A percentile compares a stretch with the other conserved stretches of the same genome.
These are phyloP conservation scores for Melanotaenia boesemani DNA, from an alignment of 2,797 vertebrate genomes.

Conservation along the genomic window DNA sequence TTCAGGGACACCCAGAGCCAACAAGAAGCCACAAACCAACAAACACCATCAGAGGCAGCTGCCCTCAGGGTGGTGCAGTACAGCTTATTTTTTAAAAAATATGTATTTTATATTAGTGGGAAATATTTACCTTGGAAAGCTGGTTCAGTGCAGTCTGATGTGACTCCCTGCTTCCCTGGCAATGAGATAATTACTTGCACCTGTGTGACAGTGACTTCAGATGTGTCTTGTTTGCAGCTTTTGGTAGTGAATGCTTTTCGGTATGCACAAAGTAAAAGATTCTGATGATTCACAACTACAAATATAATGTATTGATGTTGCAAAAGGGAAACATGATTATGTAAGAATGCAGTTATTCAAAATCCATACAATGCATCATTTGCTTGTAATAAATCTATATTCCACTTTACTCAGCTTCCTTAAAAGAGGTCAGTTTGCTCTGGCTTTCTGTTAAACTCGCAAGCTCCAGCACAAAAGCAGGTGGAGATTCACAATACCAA, in stretches of 20 bases:
- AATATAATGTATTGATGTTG: conserved; percentile 58
- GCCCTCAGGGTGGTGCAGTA: conserved; percentile 27
- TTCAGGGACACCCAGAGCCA: conserved; percentile 47
- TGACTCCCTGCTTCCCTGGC: not conserved
- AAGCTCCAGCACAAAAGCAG: conserved; percentile 4
- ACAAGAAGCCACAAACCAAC: conserved; percentile 26
- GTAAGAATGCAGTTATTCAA: conserved; percentile 56
- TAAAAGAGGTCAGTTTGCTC: not conserved
- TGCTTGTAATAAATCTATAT: conserved; percentile 44
- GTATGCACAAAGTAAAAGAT: not conserved
- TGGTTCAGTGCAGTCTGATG: not conserved
- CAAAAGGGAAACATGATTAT: conserved; percentile 43
- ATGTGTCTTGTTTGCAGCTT: not conserved
- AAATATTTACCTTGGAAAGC: not conserved
- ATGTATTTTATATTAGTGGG: conserved; percentile 1
- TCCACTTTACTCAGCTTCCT: conserved; percentile 16
- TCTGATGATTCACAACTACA: not conserved
- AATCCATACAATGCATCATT: conserved; percentile 56
- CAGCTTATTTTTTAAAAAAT: not conserved
- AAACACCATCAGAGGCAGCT: conserved; percentile 33
- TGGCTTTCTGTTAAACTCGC: not conserved
- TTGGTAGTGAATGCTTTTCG: not conserved
- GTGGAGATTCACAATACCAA: not conserved
- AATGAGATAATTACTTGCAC: conserved; percentile 27
- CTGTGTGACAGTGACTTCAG: conserved; percentile 7